These are phyloP conservation scores for Gavialis gangeticus DNA, from an alignment of 2,113 vertebrate species.

Conservation along the genomic window DNA sequence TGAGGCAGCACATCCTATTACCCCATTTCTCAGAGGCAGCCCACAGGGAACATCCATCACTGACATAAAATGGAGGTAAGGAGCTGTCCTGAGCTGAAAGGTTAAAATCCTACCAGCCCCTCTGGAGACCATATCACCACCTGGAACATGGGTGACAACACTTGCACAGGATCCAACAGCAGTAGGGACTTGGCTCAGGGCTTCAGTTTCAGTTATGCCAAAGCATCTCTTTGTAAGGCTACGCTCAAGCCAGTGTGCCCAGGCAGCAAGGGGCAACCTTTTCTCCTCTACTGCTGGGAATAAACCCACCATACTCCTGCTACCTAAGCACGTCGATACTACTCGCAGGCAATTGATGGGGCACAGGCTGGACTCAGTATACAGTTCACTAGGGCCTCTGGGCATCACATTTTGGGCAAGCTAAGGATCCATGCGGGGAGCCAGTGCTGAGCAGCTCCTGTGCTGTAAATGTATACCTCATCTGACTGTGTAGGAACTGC, in stretches of 20 bases:
- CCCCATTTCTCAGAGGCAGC: rapidly evolving
- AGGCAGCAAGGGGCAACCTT: not conserved
- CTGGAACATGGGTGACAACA: not conserved
- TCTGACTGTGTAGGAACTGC: no score
- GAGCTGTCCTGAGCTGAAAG: not conserved
- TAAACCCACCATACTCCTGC: not conserved
- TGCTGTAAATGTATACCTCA: no score
- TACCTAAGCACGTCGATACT: not conserved
- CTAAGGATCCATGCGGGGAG: not conserved
- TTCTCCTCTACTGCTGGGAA: not conserved
- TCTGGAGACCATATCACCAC: not conserved
- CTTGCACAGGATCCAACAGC: not conserved
- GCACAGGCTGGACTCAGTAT: not conserved
- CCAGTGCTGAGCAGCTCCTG: no score
- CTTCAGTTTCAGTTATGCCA: not conserved
- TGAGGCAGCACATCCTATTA: not conserved
- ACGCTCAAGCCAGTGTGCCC: not conserved
- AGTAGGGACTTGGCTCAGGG: not conserved
- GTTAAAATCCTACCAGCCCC: not conserved
- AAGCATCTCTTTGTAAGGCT: not conserved
- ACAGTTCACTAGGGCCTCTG: not conserved
- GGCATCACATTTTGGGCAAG: not conserved
- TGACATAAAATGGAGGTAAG: not conserved
- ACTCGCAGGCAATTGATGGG: not conserved
- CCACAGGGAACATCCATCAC: not conserved